Evolutionary conservation across 2,113 vertebrate genomes (phyloP).

Genomic region (Misgurnus mizolepis): DNA sequence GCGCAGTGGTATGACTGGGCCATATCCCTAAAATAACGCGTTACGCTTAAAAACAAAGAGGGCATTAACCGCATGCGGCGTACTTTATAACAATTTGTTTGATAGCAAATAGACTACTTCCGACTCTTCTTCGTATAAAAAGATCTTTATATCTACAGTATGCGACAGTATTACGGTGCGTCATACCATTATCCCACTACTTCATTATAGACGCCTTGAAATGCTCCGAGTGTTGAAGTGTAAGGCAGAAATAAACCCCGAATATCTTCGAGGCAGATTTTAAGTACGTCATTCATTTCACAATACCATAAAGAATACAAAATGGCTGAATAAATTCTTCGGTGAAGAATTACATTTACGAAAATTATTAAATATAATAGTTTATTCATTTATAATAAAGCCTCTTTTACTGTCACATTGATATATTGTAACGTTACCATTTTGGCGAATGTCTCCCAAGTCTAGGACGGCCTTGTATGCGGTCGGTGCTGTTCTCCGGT

Average conservation of each 20-base stretch:
- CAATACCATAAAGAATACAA: slow-evolving; percentile 16
- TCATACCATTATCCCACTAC: neutral
- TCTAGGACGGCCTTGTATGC: slow-evolving; percentile 47
- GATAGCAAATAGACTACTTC: neutral
- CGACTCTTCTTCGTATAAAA: neutral
- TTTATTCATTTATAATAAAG: neutral
- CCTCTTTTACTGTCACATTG: neutral
- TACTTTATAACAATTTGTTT: neutral
- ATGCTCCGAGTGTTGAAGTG: neutral
- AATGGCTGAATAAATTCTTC: neutral
- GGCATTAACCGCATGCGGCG: neutral
- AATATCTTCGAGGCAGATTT: slow-evolving; percentile 20
- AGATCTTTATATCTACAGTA: neutral
- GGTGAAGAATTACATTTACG: neutral
- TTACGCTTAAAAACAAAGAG: slow-evolving; percentile 36
- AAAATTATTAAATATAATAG: neutral
- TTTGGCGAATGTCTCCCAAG: slow-evolving; percentile 53
- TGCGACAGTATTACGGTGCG: neutral
- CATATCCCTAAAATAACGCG: slow-evolving; percentile 45
- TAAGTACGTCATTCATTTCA: slow-evolving; percentile 48
- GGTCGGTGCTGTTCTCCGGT: slow-evolving; percentile 48
- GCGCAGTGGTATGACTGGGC: slow-evolving; percentile 9
- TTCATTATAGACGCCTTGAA: neutral
- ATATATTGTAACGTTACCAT: slow-evolving; percentile 52
- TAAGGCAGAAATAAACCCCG: neutral